Evolutionary conservation across 2,888 invertebrate genomes (phyloP).

Genomic region (Rutpela maculata): DNA sequence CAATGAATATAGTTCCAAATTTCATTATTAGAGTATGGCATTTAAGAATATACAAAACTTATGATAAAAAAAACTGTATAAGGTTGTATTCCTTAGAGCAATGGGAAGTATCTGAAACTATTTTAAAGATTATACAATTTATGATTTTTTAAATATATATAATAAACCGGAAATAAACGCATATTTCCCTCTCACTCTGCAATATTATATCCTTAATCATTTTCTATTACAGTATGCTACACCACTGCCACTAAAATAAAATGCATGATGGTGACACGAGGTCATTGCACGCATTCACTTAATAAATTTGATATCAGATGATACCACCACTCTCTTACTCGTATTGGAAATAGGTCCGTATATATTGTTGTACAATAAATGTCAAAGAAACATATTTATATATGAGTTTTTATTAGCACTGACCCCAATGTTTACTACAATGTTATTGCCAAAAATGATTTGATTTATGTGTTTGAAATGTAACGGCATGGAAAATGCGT

Average conservation of each 20-base stretch:
- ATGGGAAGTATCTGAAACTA: no score
- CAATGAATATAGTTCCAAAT: no score
- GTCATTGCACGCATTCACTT: conserved; percentile 15
- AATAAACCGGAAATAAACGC: no score
- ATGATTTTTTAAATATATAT: no score
- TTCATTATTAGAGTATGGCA: no score
- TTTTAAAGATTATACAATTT: no score
- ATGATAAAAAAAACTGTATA: no score
- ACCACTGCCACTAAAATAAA: conserved; percentile 6
- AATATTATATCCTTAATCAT: no score
- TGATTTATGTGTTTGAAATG: conserved; percentile 25
- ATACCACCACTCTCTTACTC: neutral
- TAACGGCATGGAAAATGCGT: neutral
- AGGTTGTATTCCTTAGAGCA: no score
- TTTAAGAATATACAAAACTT: no score
- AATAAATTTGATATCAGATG: conserved; percentile 23
- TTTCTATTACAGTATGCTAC: neutral
- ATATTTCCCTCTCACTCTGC: no score
- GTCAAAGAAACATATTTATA: neutral
- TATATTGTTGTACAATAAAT: neutral
- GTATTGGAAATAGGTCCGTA: neutral
- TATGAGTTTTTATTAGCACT: neutral
- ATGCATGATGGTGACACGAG: conserved; percentile 11
- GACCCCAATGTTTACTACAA: conserved; percentile 2
- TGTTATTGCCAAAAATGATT: conserved; percentile 16